Evolutionary conservation across 2,888 invertebrate species (phyloP).

Genomic region (Rotaria macrura): DNA sequence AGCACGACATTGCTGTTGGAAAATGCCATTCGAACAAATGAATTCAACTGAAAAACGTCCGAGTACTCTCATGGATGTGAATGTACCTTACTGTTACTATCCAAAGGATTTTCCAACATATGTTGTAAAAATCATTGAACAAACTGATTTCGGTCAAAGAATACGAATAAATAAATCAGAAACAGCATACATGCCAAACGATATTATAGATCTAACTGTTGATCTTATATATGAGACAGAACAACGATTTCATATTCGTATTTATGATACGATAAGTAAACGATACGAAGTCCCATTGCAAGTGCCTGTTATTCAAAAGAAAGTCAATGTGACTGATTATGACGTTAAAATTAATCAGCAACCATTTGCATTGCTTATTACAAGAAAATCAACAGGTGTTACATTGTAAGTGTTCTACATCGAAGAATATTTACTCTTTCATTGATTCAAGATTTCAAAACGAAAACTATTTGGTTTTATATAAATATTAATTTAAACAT

Average conservation of each 20-base stretch:
- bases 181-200: conserved; percentile 24
- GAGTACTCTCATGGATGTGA: background rate
- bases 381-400: conserved; percentile 27
- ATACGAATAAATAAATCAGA: conserved; percentile 21
- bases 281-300: conserved; percentile 28
- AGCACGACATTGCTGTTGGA: conserved; percentile 30
- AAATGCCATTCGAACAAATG: background rate
- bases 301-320: background rate
- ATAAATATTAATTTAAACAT: too few species aligned
- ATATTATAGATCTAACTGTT: conserved; percentile 23
- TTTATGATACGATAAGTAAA: conserved; percentile 7
- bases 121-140: background rate
- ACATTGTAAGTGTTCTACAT: background rate
- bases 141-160: background rate
- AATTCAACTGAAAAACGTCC: background rate
- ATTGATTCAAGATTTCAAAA: too few species aligned
- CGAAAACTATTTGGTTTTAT: too few species aligned
- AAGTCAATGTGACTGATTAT: conserved; percentile 18
- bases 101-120: conserved; percentile 31
- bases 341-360: conserved; percentile 22
- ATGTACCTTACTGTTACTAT: conserved; percentile 31
- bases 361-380: conserved; percentile 27
- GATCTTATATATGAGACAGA: conserved; percentile 24
- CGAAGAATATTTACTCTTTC: too few species aligned
- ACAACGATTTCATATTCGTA: conserved; percentile 23